Conservation (phyloP, 2,113 vertebrate genomes). For the Thunnus maccoyii region DNA sequence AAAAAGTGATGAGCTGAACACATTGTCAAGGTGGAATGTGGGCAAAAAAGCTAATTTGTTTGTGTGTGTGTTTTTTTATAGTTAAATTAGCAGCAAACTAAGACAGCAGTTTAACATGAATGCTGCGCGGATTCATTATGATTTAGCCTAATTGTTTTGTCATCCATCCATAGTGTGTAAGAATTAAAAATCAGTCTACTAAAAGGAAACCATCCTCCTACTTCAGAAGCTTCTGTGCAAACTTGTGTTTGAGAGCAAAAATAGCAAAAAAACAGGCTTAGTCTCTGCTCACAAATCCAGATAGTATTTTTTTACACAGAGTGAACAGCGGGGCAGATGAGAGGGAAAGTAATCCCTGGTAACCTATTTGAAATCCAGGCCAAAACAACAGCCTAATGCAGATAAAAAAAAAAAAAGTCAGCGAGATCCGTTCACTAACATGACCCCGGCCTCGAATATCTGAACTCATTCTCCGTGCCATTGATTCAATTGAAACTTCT, state of each 20-base stretch:
- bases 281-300: slow-evolving; percentile 41
- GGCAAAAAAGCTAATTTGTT: too few species aligned
- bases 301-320: slow-evolving; percentile 30
- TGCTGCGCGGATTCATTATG: too few species aligned
- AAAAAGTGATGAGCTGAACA: too few species aligned
- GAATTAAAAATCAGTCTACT: not conserved
- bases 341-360: slow-evolving; percentile 46
- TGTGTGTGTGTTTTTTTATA: too few species aligned
- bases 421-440: slow-evolving; percentile 48
- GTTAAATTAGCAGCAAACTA: too few species aligned
- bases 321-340: slow-evolving; percentile 47
- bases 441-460: slow-evolving; percentile 32
- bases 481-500: slow-evolving; percentile 26
- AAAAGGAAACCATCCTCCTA: not conserved
- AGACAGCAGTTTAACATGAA: too few species aligned
- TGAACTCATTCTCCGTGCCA: not conserved
- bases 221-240: not conserved
- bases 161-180: not conserved
- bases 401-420: slow-evolving; percentile 42
- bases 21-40: too few species aligned
- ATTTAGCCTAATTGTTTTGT: too few species aligned
- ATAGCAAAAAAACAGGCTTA: slow-evolving; percentile 23
- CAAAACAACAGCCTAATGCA: slow-evolving; percentile 58
- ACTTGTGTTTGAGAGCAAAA: slow-evolving; percentile 12
- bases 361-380: slow-evolving; percentile 59